Evolutionary conservation across 2,113 vertebrate species (phyloP), one percentile per base, ranked within the genome.

Genomic region (Nansenia antarctica): DNA sequence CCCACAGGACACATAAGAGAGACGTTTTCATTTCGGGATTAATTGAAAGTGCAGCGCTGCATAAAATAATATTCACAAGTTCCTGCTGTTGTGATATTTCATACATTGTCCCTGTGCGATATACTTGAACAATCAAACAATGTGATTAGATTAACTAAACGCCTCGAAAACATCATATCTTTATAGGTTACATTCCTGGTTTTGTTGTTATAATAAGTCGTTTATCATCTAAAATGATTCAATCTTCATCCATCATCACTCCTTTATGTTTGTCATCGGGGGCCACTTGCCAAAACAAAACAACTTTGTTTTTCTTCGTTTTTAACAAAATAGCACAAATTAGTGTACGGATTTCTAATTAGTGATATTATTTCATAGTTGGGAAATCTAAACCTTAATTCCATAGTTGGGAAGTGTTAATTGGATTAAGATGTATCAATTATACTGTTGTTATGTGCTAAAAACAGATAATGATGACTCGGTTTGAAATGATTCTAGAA

Each of bases 351-450:
- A n/a, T n/a, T n/a, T n/a, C n/a, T n/a, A n/a, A n/a, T n/a, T n/a
- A n/a, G n/a, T n/a, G n/a, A n/a, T n/a, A n/a, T n/a, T n/a, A n/a
- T n/a, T n/a, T n/a, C n/a, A n/a, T n/a, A n/a, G n/a, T n/a, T n/a
- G n/a, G n/a, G n/a, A n/a, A n/a, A n/a, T n/a, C n/a, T n/a, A n/a
- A 42, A 42, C 39, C 39, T 15, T 42, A 42, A 18, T 11, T 42
- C 20, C 35, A 63, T 68, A 53, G 27, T 63, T 31, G 47, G 32
- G 59, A 71, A 71, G 49, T 67, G 70, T 77, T 77, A 65, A 77
- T 68, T 60, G 53, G 65, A 72, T 77, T 77, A 72, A 49, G 49
- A 58, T 64, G 62, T 65, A 66, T 70, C 67, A 72, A 34, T 78
- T 78, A 65, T 37, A 73, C 59, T 59, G 30, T 31, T 24, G 12